Evolutionary conservation across 2,888 invertebrate species (phyloP).

Genomic region (Eledona agricola): DNA sequence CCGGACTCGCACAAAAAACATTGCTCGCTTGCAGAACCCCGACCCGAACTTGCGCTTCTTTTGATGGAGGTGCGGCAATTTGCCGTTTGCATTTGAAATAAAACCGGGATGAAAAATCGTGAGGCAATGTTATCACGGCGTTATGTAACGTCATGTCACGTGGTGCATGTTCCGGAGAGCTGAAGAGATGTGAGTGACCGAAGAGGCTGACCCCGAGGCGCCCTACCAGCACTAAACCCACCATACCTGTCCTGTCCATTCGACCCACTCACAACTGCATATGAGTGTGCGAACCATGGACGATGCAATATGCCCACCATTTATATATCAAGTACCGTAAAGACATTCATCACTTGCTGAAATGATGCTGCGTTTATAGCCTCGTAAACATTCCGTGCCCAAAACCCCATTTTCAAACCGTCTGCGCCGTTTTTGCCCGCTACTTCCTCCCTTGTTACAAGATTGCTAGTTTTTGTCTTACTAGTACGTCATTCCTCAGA

Average conservation of each 20-base stretch:
- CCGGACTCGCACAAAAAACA: no score
- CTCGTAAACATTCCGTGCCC: constrained; percentile 1
- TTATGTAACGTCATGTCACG: not conserved
- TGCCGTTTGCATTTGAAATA: no score
- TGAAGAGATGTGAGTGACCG: constrained; percentile 36
- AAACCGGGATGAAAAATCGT: no score
- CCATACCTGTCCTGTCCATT: constrained; percentile 37
- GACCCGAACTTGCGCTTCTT: no score
- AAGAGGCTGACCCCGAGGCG: constrained; percentile 33
- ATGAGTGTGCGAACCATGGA: constrained; percentile 19
- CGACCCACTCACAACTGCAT: constrained; percentile 34
- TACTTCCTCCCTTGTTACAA: no score
- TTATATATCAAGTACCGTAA: constrained; percentile 17
- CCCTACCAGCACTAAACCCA: constrained; percentile 29
- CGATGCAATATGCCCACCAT: constrained; percentile 16
- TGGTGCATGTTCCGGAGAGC: constrained; percentile 6
- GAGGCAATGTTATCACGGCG: no score
- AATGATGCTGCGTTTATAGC: constrained; percentile 5
- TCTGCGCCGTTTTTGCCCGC: no score
- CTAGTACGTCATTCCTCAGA: no score
- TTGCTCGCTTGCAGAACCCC: no score
- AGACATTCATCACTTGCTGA: constrained; percentile 4
- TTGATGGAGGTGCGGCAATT: no score
- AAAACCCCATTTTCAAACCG: no score
- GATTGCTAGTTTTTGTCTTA: no score